Base-by-base conservation (phyloP, 1,140 invertebrate genomes). In the Delia radicum region DNA sequence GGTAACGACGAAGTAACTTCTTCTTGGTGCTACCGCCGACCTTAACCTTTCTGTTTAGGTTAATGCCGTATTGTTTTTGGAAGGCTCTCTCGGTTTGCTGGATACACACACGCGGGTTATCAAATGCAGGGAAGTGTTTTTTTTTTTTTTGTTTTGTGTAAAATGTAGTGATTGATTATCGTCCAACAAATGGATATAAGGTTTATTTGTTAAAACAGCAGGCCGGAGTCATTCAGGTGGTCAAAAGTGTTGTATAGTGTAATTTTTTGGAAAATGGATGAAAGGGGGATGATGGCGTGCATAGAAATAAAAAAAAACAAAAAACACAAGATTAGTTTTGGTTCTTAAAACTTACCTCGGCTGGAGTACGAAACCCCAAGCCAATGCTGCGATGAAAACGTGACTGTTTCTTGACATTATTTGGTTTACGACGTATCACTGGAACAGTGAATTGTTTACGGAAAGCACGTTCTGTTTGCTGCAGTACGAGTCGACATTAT, bases 381-480 rank as follows among this genome's bases (percentile, higher is more conserved):
- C 98, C 98, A 85, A 99, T 93, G 91, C 95, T 96, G 80, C 94
- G 93, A 80, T 91, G 91, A 85, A 98, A 96, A 79, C 98, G 90
- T 80, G 93, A 89, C 81, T 90, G 89, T 86, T 92, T 91, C 81
- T 92, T 90, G 28, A 90, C 89, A 79, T 90, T 91, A 67, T 89
- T 79, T 77, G 88, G 89, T 83, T 92, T 92, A 87, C 98, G 99
- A 79, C 93, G 92, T 88, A 97, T 97, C 81, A 97, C 90, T 88
- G 98, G 98, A 81, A 99, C 92, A 75, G 94, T 96, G 10, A 95
- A 92, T 89, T 99, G 98, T 87, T 97, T 98, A 90, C 99, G 96
- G 88, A 96, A 98, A 79, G 95, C 91, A 82, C 92, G 92, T 85
- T 97, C 95, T 75, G 89, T 95, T 94, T 96, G 82, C 83, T 84